Evolutionary conservation across 1,140 invertebrate species (phyloP).

Genomic region (Platorchestia sp.): DNA sequence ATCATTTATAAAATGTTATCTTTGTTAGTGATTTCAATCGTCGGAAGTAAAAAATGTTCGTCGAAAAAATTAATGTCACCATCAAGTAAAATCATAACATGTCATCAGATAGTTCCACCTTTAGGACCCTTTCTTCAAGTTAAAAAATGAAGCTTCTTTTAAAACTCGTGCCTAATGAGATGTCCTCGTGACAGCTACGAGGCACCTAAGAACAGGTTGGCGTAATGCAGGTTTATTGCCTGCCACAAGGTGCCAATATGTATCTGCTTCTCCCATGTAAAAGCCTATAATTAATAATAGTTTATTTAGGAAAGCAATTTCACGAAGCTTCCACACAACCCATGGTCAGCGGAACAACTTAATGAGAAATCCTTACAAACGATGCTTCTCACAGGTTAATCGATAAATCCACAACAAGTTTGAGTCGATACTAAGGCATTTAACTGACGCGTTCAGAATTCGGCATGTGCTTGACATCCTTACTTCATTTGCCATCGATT

Average conservation of each 20-base stretch:
- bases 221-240: neutral
- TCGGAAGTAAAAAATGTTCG: too few species aligned
- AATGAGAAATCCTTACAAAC: conserved; percentile 9
- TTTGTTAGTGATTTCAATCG: too few species aligned
- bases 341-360: neutral
- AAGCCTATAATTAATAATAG: too few species aligned
- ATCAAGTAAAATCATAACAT: too few species aligned
- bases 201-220: neutral
- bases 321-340: neutral
- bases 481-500: conserved; percentile 47
- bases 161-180: too few species aligned
- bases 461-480: neutral
- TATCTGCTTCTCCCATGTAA: neutral
- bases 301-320: neutral
- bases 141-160: too few species aligned
- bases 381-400: neutral
- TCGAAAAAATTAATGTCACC: too few species aligned
- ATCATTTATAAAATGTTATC: too few species aligned
- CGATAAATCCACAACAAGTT: conserved; percentile 12
- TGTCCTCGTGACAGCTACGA: neutral
- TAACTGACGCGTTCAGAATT: neutral
- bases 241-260: neutral
- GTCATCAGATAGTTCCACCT: too few species aligned
- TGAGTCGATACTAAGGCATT: neutral
- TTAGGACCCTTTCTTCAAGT: too few species aligned